These are phyloP conservation scores for Augochlorella aurata DNA, from an alignment of 2,888 invertebrate species.

Conservation along the genomic window DNA sequence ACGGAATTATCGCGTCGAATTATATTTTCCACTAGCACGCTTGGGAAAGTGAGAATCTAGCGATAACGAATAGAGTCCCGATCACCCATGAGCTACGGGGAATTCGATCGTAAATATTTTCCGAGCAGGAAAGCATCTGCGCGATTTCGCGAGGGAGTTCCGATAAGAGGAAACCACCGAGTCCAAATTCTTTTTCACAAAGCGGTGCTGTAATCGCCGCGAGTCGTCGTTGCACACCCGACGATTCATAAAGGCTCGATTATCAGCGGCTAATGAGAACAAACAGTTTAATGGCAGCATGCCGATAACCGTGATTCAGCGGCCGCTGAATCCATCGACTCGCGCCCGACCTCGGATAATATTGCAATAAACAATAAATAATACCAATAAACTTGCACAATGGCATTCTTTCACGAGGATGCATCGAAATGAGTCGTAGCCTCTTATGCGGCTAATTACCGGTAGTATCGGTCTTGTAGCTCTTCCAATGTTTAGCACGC, in stretches of 20 bases:
- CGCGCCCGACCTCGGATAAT: slow-evolving; percentile 49
- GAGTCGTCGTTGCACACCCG: slow-evolving; percentile 15
- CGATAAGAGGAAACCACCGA: slow-evolving; percentile 27
- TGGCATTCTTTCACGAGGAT: slow-evolving; percentile 62
- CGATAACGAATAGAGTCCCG: slow-evolving; percentile 12
- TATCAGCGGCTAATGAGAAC: slow-evolving; percentile 41
- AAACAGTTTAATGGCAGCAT: slow-evolving; percentile 18
- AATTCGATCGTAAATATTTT: slow-evolving; percentile 33
- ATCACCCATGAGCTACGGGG: slow-evolving; percentile 25
- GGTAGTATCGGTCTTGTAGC: slow-evolving; percentile 38
- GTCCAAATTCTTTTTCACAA: neutral
- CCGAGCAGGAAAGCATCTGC: slow-evolving; percentile 17
- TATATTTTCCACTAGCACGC: too few species aligned
- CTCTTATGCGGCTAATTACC: slow-evolving; percentile 53
- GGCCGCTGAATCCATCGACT: slow-evolving; percentile 28
- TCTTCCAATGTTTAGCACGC: neutral
- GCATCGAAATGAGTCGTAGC: slow-evolving; percentile 57
- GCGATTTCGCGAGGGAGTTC: slow-evolving; percentile 16
- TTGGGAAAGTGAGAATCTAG: slow-evolving; percentile 17
- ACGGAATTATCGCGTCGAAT: too few species aligned
- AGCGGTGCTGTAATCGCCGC: neutral
- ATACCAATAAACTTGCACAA: slow-evolving; percentile 13
- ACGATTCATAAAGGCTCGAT: slow-evolving; percentile 52
- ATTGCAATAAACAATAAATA: neutral
- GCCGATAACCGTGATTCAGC: slow-evolving; percentile 33